phyloP scores from a whole-genome alignment of 2,797 vertebrate species.

The Petrocephalus sullivani region DNA sequence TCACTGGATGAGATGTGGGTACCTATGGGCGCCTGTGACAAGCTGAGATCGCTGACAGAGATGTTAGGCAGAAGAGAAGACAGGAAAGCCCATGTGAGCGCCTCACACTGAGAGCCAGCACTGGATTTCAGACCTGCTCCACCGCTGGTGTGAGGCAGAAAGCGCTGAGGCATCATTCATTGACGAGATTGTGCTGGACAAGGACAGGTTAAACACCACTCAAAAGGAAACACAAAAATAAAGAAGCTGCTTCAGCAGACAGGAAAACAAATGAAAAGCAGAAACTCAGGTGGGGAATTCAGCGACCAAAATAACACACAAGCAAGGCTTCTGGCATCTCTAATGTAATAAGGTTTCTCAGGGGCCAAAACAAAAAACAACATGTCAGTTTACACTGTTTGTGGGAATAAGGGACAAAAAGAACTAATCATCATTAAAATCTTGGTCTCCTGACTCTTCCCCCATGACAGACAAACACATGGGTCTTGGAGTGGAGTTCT shows the following conservation, averaged over 20 bases:
- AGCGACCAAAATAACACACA: background rate
- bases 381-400: background rate
- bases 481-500: background rate
- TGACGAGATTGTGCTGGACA: background rate
- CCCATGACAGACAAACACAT: background rate
- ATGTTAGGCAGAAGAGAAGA: background rate
- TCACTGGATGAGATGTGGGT: background rate
- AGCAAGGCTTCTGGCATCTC: background rate
- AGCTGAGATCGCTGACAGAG: background rate
- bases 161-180: background rate
- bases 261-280: background rate
- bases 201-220: constrained; percentile 11
- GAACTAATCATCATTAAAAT: background rate
- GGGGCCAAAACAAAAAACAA: background rate
- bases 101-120: background rate
- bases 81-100: background rate
- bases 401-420: background rate
- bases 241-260: constrained; percentile 4
- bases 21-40: background rate
- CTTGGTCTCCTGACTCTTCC: background rate
- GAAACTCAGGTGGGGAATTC: background rate
- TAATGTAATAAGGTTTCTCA: background rate
- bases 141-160: background rate
- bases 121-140: background rate
- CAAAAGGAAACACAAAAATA: background rate